phyloP scores from a whole-genome alignment of 2,797 vertebrate genomes.

The Phrynocephalus forsythii region DNA sequence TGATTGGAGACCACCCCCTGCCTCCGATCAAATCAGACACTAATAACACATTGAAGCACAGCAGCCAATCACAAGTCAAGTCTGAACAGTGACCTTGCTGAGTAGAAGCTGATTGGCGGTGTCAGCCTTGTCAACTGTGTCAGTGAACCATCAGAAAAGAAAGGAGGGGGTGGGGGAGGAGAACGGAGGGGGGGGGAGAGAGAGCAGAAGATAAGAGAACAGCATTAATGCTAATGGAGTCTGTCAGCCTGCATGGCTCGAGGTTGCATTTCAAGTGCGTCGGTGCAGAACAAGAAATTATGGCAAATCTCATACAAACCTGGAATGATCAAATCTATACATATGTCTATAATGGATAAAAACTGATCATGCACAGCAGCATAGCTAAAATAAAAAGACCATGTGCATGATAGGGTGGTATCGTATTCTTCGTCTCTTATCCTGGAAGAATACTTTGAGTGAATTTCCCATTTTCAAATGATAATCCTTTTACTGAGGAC shows the following conservation, averaged over 20 bases:
- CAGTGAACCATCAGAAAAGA: slow-evolving; percentile 78
- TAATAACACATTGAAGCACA: slow-evolving; percentile 84
- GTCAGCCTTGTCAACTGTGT: slow-evolving; percentile 85
- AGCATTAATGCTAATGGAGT: slow-evolving; percentile 72
- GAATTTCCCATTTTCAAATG: not conserved
- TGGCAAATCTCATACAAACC: slow-evolving; percentile 43
- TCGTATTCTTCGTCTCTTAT: not conserved
- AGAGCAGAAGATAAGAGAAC: slow-evolving; percentile 70
- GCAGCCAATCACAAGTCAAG: slow-evolving; percentile 84
- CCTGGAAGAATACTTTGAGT: not conserved
- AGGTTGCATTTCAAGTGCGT: slow-evolving; percentile 42
- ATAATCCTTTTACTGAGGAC: not conserved
- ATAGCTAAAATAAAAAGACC: slow-evolving; percentile 34
- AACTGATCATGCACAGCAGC: slow-evolving; percentile 35
- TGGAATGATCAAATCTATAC: slow-evolving; percentile 17
- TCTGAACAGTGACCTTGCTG: slow-evolving; percentile 86
- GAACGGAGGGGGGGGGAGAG: slow-evolving; percentile 9
- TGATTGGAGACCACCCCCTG: slow-evolving; percentile 87
- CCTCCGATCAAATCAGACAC: slow-evolving; percentile 88
- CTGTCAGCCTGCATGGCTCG: slow-evolving; percentile 70
- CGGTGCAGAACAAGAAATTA: slow-evolving; percentile 58
- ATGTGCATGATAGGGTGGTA: not conserved
- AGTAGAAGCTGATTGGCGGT: slow-evolving; percentile 87
- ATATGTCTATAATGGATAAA: slow-evolving; percentile 32
- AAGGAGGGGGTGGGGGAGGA: slow-evolving; percentile 43